Evolutionary conservation across 2,797 vertebrate species (phyloP).

Genomic region (Helicolenus hilgendorfi): DNA sequence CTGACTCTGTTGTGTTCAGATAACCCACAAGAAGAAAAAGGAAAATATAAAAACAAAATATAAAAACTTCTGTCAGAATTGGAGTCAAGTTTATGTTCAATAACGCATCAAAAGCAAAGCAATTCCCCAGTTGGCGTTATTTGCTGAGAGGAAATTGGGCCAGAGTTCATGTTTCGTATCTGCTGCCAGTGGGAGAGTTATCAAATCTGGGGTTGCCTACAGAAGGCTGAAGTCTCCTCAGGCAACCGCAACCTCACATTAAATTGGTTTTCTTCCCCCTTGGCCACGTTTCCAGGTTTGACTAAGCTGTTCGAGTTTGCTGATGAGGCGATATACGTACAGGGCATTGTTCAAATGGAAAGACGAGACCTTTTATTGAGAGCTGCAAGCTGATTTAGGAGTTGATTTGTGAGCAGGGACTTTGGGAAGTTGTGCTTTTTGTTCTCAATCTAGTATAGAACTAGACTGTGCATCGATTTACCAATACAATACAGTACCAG

Average conservation of each 20-base stretch:
- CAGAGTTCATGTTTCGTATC: slow-evolving; percentile 43
- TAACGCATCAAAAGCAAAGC: slow-evolving; percentile 19
- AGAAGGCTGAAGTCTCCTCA: slow-evolving; percentile 26
- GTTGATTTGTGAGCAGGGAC: neutral
- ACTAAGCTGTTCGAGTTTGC: slow-evolving; percentile 44
- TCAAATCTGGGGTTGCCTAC: slow-evolving; percentile 22
- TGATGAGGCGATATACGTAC: neutral
- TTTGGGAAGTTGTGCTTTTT: neutral
- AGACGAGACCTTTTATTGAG: neutral
- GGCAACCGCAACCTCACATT: slow-evolving; percentile 22
- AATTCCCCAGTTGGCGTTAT: slow-evolving; percentile 23
- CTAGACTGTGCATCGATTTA: neutral
- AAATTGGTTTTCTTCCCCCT: slow-evolving; percentile 5
- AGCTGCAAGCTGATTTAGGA: neutral
- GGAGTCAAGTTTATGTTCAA: slow-evolving; percentile 28
- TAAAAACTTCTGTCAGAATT: neutral
- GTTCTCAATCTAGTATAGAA: neutral
- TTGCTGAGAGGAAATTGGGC: slow-evolving; percentile 28
- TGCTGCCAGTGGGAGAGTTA: slow-evolving; percentile 37
- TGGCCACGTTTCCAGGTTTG: slow-evolving; percentile 45
- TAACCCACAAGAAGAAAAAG: neutral
- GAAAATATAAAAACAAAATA: slow-evolving; percentile 22
- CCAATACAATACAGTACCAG: neutral
- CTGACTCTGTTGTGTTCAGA: neutral
- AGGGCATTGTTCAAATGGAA: slow-evolving; percentile 7